Conservation (phyloP, 2,888 invertebrate species). For the Oxyteleia sp. region DNA sequence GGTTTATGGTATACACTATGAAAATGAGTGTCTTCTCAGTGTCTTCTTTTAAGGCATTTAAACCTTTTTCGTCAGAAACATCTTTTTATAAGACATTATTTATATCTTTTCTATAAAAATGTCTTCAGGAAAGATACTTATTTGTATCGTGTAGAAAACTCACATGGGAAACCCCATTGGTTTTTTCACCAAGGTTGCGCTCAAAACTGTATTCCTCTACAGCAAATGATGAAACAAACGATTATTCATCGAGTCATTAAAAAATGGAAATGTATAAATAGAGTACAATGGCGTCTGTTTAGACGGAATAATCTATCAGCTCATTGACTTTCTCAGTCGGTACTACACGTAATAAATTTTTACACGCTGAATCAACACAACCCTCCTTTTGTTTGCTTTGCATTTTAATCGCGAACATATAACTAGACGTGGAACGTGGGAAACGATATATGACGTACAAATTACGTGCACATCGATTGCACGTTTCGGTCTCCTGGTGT, state of each 20-base stretch:
- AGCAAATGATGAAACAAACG: constrained; percentile 24
- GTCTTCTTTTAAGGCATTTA: too few relatives aligned
- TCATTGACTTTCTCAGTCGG: constrained; percentile 65
- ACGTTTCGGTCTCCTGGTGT: constrained; percentile 21
- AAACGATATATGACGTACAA: constrained; percentile 58
- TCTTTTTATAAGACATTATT: too few relatives aligned
- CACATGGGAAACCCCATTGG: too few relatives aligned
- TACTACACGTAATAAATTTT: constrained; percentile 49
- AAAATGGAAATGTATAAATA: constrained; percentile 43
- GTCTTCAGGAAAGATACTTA: too few relatives aligned
- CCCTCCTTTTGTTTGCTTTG: constrained; percentile 55
- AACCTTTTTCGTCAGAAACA: too few relatives aligned
- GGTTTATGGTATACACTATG: too few relatives aligned
- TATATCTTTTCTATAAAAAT: too few relatives aligned
- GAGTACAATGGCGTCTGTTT: constrained; percentile 45
- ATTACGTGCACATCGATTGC: constrained; percentile 33
- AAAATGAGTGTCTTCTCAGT: too few relatives aligned
- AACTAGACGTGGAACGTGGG: constrained; percentile 47
- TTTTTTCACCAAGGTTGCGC: too few relatives aligned
- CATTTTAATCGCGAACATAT: constrained; percentile 43
- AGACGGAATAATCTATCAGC: constrained; percentile 64
- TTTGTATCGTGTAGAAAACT: too few relatives aligned
- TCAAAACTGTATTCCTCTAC: too few relatives aligned
- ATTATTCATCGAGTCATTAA: constrained; percentile 41
- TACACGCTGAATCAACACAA: constrained; percentile 49